Base-by-base conservation (phyloP, 2,888 invertebrate species). In the Erebia palarica region DNA sequence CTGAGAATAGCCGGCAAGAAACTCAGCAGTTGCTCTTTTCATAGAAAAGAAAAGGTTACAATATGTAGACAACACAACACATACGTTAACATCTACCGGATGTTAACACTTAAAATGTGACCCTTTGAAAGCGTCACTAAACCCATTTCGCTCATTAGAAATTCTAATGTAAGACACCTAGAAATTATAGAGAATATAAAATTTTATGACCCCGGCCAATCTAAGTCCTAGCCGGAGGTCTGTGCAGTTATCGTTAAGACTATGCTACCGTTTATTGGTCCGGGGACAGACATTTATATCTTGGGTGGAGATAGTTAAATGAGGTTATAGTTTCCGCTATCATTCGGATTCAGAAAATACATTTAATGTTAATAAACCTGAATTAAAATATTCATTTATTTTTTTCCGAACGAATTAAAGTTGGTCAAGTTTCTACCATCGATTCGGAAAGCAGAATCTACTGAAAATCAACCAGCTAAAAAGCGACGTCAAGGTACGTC, bases 121-220 rank as follows among this genome's bases (percentile, higher is more conserved):
- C 58, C 67, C 36, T 49, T 59, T 16, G 59, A 67, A 59, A 67
- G 59, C 67, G 59, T 59, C 59, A 27, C 13, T 51, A 67, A 67
- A 59, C 59, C n/a, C 53, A 68, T 68, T 51, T 16, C 53, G 60
- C 67, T 67, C 68, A 73, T 73, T 75, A 72, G 66, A 72, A 70
- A 73, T 75, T 73, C 72, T 72, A 75, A 72, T 72, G 51, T 57
- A 65, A 68, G 55, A 61, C 67, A 68, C 67, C 69, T 70, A 65
- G 65, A 68, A 27, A 67, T 73, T 58, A 70, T 69, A 72, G 47
- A 49, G 60, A 68, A 66, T 66, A 70, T 72, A 72, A 74, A 74
- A 74, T 74, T 74, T 74, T 68, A 74, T 70, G 59, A 63, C 70
- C 70, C 53, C 51, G 65, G 61, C 42, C 73, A 69, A 70, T 72